These are phyloP conservation scores for Echiichthys vipera DNA, from an alignment of 2,797 vertebrate species.

Conservation along the genomic window DNA sequence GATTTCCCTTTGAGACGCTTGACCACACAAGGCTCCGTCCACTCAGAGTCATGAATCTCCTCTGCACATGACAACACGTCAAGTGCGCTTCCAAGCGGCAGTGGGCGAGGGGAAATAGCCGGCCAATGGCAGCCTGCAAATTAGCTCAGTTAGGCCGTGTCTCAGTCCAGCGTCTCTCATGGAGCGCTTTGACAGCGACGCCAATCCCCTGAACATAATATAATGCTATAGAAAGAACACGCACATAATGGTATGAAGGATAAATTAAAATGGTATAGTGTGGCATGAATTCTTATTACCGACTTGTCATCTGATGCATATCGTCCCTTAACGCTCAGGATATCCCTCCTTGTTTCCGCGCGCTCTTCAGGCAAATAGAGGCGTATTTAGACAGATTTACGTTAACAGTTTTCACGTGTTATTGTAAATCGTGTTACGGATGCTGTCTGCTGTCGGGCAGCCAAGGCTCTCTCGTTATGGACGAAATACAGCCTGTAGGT, in stretches of 20 bases:
- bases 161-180: constrained; percentile 33
- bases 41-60: constrained; percentile 17
- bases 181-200: constrained; percentile 20
- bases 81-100: constrained; percentile 15
- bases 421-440: background rate
- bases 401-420: constrained; percentile 32
- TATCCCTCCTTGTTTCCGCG: background rate
- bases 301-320: constrained; percentile 35
- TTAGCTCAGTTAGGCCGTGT: constrained; percentile 65
- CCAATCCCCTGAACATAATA: background rate
- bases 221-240: too few relatives aligned
- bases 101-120: constrained; percentile 25
- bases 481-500: constrained; percentile 33
- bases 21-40: constrained; percentile 47
- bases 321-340: constrained; percentile 14
- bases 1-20: constrained; percentile 48
- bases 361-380: background rate
- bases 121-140: constrained; percentile 59
- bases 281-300: constrained; percentile 21
- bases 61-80: constrained; percentile 56
- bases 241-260: background rate
- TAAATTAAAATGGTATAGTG: background rate
- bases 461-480: constrained; percentile 51
- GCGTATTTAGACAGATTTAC: constrained; percentile 23
- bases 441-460: constrained; percentile 33